These are phyloP conservation scores for Rhincodon typus DNA, from an alignment of 2,797 vertebrate species.

Conservation along the genomic window DNA sequence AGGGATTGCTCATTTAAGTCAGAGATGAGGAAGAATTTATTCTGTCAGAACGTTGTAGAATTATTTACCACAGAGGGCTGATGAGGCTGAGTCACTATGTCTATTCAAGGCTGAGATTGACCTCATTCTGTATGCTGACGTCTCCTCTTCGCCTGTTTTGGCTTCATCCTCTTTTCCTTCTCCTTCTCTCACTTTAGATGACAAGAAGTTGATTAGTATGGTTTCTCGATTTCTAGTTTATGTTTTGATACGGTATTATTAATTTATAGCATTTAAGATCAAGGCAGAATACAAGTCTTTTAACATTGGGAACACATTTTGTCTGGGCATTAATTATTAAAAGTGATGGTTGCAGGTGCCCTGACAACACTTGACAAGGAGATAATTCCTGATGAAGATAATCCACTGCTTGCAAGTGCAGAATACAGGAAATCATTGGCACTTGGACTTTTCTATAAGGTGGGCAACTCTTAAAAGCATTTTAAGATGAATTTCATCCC, in stretches of 20 bases:
- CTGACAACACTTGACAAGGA: slow-evolving; percentile 21
- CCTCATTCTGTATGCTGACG: not conserved
- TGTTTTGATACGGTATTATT: not conserved
- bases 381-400: slow-evolving; percentile 1
- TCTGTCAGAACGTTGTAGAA: too few relatives aligned
- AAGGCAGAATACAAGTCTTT: not conserved
- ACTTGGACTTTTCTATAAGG: slow-evolving; percentile 37
- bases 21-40: too few relatives aligned
- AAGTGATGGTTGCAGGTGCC: slow-evolving; percentile 27
- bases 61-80: too few relatives aligned
- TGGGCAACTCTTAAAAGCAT: not conserved
- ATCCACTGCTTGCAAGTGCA: slow-evolving; percentile 24
- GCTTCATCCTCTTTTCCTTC: not conserved
- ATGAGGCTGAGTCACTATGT: too few relatives aligned
- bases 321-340: not conserved
- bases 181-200: not conserved
- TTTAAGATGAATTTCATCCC: not conserved
- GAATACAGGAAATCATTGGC: slow-evolving; percentile 32
- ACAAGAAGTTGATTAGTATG: not conserved
- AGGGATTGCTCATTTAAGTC: too few relatives aligned
- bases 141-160: not conserved
- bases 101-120: too few relatives aligned
- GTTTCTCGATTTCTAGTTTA: not conserved
- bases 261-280: not conserved
- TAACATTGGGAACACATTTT: not conserved